A percentile compares a stretch with the other conserved stretches of the same genome.
Conservation (phyloP, 2,797 vertebrate genomes). For the Characodon lateralis region DNA sequence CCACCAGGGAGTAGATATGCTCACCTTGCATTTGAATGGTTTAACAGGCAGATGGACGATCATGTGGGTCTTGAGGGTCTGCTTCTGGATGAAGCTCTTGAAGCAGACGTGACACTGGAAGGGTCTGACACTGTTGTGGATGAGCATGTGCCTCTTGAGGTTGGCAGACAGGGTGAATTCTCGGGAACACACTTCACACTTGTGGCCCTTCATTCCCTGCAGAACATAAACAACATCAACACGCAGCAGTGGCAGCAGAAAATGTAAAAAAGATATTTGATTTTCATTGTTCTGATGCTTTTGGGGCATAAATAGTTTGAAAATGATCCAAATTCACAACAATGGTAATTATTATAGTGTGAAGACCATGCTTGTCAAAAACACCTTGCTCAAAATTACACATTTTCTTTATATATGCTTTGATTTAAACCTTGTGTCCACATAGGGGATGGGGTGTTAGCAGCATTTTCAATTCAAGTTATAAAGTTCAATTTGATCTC, state of each 20-base stretch:
- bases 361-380: background rate
- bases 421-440: background rate
- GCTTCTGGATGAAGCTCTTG: constrained; percentile 99
- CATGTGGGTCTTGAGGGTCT: constrained; percentile 99
- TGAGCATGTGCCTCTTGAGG: constrained; percentile 98
- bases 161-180: constrained; percentile 98
- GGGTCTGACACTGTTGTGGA: constrained; percentile 95
- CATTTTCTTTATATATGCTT: background rate
- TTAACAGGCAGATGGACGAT: constrained; percentile 97
- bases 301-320: too few relatives aligned
- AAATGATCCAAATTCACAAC: background rate
- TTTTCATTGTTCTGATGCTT: background rate
- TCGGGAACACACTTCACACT: constrained; percentile 94
- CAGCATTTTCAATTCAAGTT: too few relatives aligned
- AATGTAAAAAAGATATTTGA: background rate
- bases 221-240: constrained; percentile 8
- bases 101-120: constrained; percentile 99
- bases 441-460: too few relatives aligned
- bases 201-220: constrained; percentile 97
- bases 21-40: constrained; percentile 97
- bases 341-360: background rate
- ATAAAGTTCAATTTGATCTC: too few relatives aligned
- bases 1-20: constrained; percentile 1
- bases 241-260: background rate
- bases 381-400: background rate